A percentile compares a stretch with the other conserved stretches of the same genome.
Conservation (phyloP, 2,888 invertebrate genomes). For the Anoncus sp. region DNA sequence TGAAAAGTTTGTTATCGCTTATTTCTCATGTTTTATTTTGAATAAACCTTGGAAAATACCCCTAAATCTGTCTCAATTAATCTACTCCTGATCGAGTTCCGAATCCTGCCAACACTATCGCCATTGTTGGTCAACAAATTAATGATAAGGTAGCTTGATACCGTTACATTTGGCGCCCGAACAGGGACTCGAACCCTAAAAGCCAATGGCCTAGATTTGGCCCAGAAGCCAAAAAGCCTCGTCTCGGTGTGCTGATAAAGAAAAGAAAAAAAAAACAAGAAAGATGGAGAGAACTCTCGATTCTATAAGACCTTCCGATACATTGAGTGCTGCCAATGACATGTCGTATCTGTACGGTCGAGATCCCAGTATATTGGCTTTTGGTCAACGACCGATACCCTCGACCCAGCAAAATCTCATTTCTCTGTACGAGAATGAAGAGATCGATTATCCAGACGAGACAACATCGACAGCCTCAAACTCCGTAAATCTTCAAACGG, state of each 20-base stretch:
- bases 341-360: constrained; percentile 78
- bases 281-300: constrained; percentile 74
- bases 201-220: not conserved
- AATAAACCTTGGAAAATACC: too few relatives aligned
- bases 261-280: not conserved
- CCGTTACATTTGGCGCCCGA: too few relatives aligned
- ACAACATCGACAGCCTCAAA: constrained; percentile 42
- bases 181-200: too few relatives aligned
- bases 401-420: constrained; percentile 74
- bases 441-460: constrained; percentile 58
- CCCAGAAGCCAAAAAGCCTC: not conserved
- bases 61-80: too few relatives aligned
- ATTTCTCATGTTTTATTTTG: too few relatives aligned
- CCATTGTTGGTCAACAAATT: too few relatives aligned
- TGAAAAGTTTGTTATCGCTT: too few relatives aligned
- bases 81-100: too few relatives aligned
- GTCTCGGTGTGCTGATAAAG: constrained; percentile 4
- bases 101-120: too few relatives aligned
- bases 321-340: constrained; percentile 56
- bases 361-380: constrained; percentile 80
- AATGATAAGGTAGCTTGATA: too few relatives aligned
- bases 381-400: constrained; percentile 73
- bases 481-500: constrained; percentile 68
- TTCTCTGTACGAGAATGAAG: constrained; percentile 73
- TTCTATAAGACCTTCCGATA: constrained; percentile 69